Conservation (phyloP, 2,113 vertebrate genomes). For the Ceyx cyanopectus region DNA sequence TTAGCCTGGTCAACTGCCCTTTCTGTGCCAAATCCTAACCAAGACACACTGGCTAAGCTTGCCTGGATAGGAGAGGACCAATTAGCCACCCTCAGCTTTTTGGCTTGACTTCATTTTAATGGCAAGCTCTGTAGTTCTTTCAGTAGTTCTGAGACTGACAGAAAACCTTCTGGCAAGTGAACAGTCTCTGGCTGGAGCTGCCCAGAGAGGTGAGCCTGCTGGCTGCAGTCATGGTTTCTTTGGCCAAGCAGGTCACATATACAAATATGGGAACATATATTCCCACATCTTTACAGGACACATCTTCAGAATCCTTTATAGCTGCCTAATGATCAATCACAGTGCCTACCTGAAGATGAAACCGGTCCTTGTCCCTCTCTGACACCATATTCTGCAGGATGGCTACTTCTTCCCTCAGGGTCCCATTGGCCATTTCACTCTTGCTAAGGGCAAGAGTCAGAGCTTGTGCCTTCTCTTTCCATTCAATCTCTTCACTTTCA, state of each 20-base stretch:
- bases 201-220: not conserved
- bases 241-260: not conserved
- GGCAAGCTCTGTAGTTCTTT: not conserved
- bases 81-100: not conserved
- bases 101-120: not conserved
- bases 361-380: constrained; percentile 67
- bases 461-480: constrained; percentile 70
- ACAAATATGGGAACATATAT: not conserved
- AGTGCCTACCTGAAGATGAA: constrained; percentile 64
- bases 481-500: constrained; percentile 71
- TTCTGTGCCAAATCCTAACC: not conserved
- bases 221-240: not conserved
- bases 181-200: not conserved
- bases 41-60: rapidly evolving
- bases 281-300: not conserved
- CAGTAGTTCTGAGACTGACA: rapidly evolving
- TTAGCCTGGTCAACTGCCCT: not conserved
- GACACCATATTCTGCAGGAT: constrained; percentile 64
- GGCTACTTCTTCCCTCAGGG: constrained; percentile 56
- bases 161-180: not conserved
- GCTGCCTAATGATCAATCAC: not conserved
- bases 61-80: rapidly evolving
- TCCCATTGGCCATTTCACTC: constrained; percentile 58
- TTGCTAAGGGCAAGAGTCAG: constrained; percentile 55
- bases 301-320: rapidly evolving